Conservation (phyloP, 1,140 invertebrate species). For the Bombus sibiricus region DNA sequence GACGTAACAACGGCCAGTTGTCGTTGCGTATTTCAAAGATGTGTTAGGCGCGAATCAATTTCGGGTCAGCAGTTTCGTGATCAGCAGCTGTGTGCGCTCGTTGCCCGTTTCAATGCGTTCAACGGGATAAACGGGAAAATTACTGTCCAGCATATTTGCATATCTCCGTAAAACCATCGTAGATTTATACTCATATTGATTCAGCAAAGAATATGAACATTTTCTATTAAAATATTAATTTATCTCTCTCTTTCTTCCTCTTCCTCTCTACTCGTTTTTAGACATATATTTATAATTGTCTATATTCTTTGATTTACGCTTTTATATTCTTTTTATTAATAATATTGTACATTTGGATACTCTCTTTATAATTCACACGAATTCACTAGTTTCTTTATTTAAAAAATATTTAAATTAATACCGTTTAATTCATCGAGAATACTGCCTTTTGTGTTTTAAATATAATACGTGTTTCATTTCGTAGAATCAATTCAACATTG, state of each 20-base stretch:
- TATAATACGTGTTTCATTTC: not conserved
- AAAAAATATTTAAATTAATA: not conserved
- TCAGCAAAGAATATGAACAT: too few species aligned
- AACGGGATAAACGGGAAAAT: conserved; percentile 31
- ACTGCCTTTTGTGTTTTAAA: not conserved
- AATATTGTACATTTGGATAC: too few species aligned
- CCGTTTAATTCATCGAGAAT: not conserved
- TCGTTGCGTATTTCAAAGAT: conserved; percentile 21
- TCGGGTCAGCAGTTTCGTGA: conserved; percentile 34
- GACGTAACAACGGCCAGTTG: not conserved
- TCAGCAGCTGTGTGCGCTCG: not conserved
- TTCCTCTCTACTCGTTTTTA: not conserved
- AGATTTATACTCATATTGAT: not conserved
- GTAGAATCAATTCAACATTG: not conserved
- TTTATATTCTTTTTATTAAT: too few species aligned
- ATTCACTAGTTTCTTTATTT: too few species aligned
- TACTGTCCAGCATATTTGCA: conserved; percentile 22
- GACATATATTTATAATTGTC: not conserved
- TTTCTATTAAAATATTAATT: not conserved
- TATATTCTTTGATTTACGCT: too few species aligned
- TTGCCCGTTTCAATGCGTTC: not conserved
- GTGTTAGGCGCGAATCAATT: conserved; percentile 38
- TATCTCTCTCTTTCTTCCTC: too few species aligned
- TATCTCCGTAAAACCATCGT: not conserved
- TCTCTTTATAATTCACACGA: too few species aligned